Evolutionary conservation across 1,140 invertebrate species (phyloP).

Genomic region (Ephestia elutella): DNA sequence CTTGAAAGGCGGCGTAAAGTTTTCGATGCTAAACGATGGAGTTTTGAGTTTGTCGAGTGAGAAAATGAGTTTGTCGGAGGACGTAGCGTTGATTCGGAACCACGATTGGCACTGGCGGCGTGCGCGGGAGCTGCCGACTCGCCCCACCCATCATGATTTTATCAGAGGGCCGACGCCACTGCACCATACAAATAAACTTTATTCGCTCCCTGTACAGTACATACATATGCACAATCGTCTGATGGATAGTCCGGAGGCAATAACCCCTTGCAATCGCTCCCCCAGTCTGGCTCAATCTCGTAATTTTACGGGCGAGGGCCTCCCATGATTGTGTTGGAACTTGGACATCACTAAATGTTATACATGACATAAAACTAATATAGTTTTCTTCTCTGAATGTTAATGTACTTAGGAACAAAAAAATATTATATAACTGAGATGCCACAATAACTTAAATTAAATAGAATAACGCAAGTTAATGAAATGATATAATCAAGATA

Average conservation of each 20-base stretch:
- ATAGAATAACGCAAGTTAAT: too few species aligned
- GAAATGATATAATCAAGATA: too few species aligned
- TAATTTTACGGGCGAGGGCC: conserved; percentile 61
- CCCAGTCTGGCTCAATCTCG: conserved; percentile 53
- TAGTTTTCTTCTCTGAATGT: neutral
- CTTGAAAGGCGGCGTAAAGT: neutral
- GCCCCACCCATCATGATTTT: conserved; percentile 57
- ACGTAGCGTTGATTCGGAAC: conserved; percentile 30
- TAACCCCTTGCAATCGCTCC: conserved; percentile 65
- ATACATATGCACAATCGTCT: conserved; percentile 52
- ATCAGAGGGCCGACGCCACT: conserved; percentile 56
- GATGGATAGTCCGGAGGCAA: conserved; percentile 60
- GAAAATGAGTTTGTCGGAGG: conserved; percentile 20
- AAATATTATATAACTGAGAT: conserved; percentile 6
- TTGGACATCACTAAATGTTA: conserved; percentile 25
- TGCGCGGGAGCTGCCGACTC: conserved; percentile 31
- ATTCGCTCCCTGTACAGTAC: conserved; percentile 67
- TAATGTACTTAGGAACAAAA: too few species aligned
- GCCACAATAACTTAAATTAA: too few species aligned
- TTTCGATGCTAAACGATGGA: conserved; percentile 7
- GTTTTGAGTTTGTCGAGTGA: conserved; percentile 16
- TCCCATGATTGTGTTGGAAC: conserved; percentile 38
- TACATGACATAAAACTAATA: neutral
- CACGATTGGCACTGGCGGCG: conserved; percentile 46
- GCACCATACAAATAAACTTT: conserved; percentile 68